Evolutionary conservation across 1,140 invertebrate species (phyloP), one percentile per base, ranked within the genome.

Genomic region (Archivesica marissinica): DNA sequence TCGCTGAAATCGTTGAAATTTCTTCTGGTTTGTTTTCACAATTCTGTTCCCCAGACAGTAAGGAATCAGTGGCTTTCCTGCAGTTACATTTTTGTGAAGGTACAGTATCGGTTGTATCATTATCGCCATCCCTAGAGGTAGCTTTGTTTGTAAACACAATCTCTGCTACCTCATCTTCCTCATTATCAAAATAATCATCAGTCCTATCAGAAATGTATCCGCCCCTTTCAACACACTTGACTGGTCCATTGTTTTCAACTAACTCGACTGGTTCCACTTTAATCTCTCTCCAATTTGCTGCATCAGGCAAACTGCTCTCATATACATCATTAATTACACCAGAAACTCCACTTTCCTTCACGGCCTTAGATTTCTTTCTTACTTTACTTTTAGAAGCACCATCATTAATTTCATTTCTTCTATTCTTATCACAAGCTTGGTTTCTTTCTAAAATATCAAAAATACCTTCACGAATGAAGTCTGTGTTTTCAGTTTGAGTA

Each of bases 111-210:
- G 13, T 35, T 35, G 30, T 35, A 25, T 64, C 20, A 11, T 2
- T 2, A 15, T 35, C 30, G 20, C 11, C 3, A 0, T 64, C 2
- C 50, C 23, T 52, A n/a, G 4, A 4, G 4, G 20, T 11, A n/a
- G n/a, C 20, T 7, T 52, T n/a, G 4, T 7, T 52, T 52, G 17
- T 23, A 6, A 52, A 35, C 20, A 35, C 59, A 11, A 33, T 11
- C 15, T 64, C 59, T 15, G 59, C 13, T 9, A 33, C 1, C 3
- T 13, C n/a, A 64, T 35, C 15, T 25, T 25, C 23, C 28, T 77
- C 20, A 35, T 39, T 33, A 20, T 59, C 52, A 77, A 77, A 77
- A 44, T 77, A 77, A 77, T 61, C 54, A 77, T 77, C 75, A 23
- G 75, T 72, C 15, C 41, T n/a, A 30, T 72, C 68, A 28, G 68